Evolutionary conservation across 2,888 invertebrate species (phyloP).

Genomic region (Leucoptera coffeella): DNA sequence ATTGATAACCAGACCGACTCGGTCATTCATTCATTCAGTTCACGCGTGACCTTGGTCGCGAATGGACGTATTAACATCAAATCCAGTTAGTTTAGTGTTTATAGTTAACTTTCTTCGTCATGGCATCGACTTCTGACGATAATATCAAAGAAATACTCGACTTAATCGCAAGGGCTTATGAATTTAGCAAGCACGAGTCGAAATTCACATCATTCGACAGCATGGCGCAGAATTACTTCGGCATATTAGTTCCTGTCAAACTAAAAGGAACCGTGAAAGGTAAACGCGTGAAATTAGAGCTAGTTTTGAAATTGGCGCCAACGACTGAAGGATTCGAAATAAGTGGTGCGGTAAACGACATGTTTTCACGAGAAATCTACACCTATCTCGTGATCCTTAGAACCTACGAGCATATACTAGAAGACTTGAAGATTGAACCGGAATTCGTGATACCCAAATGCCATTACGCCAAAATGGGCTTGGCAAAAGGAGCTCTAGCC

Average conservation of each 20-base stretch:
- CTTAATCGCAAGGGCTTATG: no score
- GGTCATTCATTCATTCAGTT: no score
- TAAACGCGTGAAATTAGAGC: constrained; percentile 10
- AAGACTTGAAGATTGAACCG: constrained; percentile 6
- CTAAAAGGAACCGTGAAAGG: constrained; percentile 13
- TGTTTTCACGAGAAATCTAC: constrained; percentile 31
- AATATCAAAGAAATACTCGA: no score
- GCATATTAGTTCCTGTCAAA: constrained; percentile 22
- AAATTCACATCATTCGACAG: no score
- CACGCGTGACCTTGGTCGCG: no score
- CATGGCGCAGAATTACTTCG: constrained; percentile 37
- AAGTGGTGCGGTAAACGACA: constrained; percentile 27
- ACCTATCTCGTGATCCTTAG: constrained; percentile 20
- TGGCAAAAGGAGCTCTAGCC: constrained; percentile 26
- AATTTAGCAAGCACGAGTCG: no score
- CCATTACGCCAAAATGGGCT: constrained; percentile 19
- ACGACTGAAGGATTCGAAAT: constrained; percentile 28
- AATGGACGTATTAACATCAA: no score
- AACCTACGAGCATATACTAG: constrained; percentile 16
- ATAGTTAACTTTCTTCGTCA: no score
- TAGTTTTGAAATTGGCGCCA: constrained; percentile 34
- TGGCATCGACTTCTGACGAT: no score
- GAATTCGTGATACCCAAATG: constrained; percentile 19
- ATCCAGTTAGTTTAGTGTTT: no score
- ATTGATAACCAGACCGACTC: no score